Percentiles rank a stretch among this genome's conserved stretches.
These are phyloP conservation scores for Caenorhabditis latens DNA, from an alignment of 1,140 invertebrate genomes.

Conservation along the genomic window DNA sequence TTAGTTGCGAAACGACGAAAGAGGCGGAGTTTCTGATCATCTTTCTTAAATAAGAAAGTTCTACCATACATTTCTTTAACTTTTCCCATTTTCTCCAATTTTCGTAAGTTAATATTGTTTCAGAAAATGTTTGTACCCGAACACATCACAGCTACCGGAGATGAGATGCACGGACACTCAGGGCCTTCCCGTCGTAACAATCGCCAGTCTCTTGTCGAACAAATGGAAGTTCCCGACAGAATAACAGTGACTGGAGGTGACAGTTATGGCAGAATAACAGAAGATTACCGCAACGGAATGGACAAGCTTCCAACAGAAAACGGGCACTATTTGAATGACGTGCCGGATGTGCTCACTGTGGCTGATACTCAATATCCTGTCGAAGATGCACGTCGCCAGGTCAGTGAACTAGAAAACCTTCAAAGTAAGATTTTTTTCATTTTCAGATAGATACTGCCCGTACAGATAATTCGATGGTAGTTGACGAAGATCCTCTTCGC, in stretches of 20 bases:
- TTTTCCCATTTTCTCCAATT: too few species aligned
- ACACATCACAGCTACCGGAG: constrained; percentile 48
- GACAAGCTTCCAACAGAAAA: constrained; percentile 30
- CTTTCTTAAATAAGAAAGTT: too few species aligned
- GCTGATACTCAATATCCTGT: constrained; percentile 47
- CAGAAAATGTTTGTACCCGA: constrained; percentile 51
- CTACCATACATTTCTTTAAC: too few species aligned
- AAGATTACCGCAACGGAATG: constrained; percentile 16
- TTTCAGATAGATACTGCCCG: constrained; percentile 24
- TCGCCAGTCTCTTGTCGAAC: constrained; percentile 45
- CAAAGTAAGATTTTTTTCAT: neutral
- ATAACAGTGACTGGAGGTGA: constrained; percentile 40
- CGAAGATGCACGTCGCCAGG: constrained; percentile 33
- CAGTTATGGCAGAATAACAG: constrained; percentile 13
- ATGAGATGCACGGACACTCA: constrained; percentile 12
- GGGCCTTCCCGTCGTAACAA: constrained; percentile 8
- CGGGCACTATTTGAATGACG: constrained; percentile 36
- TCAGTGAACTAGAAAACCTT: neutral
- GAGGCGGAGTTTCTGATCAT: too few species aligned
- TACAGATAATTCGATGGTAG: constrained; percentile 33
- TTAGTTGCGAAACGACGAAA: too few species aligned
- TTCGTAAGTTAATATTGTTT: neutral
- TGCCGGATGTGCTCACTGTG: constrained; percentile 31
- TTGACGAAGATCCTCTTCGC: constrained; percentile 34
- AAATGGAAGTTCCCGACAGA: constrained; percentile 53